These are phyloP conservation scores for Pinna nobilis DNA, from an alignment of 1,140 invertebrate genomes.

Conservation along the genomic window DNA sequence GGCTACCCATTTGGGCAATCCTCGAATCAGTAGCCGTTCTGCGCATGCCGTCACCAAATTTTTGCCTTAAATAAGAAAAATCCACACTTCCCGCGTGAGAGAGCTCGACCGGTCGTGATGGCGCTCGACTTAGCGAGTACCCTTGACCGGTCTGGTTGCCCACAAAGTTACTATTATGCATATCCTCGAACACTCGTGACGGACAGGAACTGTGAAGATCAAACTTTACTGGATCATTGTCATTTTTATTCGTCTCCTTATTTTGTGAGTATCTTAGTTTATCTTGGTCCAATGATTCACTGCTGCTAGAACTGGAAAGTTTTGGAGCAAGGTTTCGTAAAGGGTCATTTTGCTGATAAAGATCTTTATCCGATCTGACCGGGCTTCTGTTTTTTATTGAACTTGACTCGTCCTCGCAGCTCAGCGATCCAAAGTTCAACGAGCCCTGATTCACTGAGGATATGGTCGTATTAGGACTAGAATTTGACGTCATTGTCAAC, in stretches of 20 bases:
- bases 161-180: constrained; percentile 39
- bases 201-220: constrained; percentile 51
- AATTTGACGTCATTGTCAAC: constrained; percentile 41
- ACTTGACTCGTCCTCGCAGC: constrained; percentile 55
- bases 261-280: constrained; percentile 23
- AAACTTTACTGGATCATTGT: constrained; percentile 45
- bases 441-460: constrained; percentile 44
- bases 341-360: constrained; percentile 42
- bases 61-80: constrained; percentile 51
- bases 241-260: constrained; percentile 1
- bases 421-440: constrained; percentile 57
- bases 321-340: constrained; percentile 62
- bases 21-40: constrained; percentile 68
- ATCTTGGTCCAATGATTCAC: constrained; percentile 54
- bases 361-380: constrained; percentile 26
- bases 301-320: constrained; percentile 65
- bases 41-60: constrained; percentile 54
- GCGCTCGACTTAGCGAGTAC: constrained; percentile 49
- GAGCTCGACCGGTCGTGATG: constrained; percentile 55
- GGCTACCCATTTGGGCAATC: constrained; percentile 54
- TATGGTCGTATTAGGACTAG: constrained; percentile 48
- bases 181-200: constrained; percentile 41
- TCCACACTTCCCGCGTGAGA: constrained; percentile 65
- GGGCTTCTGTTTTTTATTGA: constrained; percentile 55
- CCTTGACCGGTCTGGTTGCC: constrained; percentile 27